phyloP scores from a whole-genome alignment of 2,797 vertebrate genomes.

The Sciurus carolinensis region DNA sequence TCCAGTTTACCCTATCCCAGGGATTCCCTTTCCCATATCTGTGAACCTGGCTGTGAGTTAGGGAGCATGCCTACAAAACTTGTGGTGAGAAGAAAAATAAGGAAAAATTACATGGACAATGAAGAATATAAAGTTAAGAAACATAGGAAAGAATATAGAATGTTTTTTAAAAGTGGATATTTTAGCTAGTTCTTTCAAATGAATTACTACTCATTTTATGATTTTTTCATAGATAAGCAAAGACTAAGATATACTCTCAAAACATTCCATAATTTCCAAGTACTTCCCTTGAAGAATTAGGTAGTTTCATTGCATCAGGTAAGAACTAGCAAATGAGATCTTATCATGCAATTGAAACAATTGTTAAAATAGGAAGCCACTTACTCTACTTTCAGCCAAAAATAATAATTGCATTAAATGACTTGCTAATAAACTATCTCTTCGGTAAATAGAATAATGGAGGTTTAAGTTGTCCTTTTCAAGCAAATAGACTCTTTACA shows the following conservation, averaged over 20 bases:
- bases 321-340: not conserved
- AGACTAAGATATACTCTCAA: not conserved
- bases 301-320: not conserved
- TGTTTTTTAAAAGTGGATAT: not conserved
- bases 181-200: not conserved
- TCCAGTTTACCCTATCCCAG: not conserved
- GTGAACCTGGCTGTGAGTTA: not conserved
- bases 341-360: constrained; percentile 15
- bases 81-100: not conserved
- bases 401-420: constrained; percentile 45
- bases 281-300: not conserved
- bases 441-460: constrained; percentile 14
- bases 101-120: not conserved
- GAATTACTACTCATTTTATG: not conserved
- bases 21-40: not conserved
- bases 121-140: not conserved
- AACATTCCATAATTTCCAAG: not conserved
- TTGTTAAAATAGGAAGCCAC: constrained; percentile 15
- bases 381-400: constrained; percentile 28
- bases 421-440: not conserved
- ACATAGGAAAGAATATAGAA: not conserved
- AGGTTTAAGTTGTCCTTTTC: not conserved
- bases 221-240: not conserved
- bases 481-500: not conserved
- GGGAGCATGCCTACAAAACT: not conserved